A percentile compares a stretch with the other conserved stretches of the same genome.
Conservation (phyloP, 1,140 invertebrate genomes). For the Drosophila prosaltans region DNA sequence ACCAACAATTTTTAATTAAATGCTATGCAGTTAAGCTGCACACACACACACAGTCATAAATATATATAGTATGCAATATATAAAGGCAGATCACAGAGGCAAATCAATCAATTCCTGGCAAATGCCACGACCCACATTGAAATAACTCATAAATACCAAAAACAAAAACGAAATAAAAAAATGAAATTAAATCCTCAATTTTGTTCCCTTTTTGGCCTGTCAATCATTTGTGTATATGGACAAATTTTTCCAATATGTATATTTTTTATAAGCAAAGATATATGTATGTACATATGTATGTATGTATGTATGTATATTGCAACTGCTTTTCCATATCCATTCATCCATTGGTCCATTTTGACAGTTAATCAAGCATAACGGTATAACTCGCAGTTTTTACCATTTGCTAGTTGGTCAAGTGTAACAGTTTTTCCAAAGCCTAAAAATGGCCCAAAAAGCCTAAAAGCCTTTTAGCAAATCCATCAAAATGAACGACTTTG, state of each 20-base stretch:
- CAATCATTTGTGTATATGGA: slow-evolving; percentile 5
- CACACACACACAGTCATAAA: background rate
- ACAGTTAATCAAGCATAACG: slow-evolving; percentile 16
- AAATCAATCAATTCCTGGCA: slow-evolving; percentile 17
- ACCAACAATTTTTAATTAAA: slow-evolving; percentile 16
- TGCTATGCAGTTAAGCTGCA: slow-evolving; percentile 12
- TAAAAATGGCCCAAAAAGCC: background rate
- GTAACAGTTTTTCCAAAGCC: slow-evolving; percentile 8
- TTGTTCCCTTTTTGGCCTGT: background rate
- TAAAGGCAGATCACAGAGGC: background rate
- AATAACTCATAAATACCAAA: slow-evolving; percentile 15
- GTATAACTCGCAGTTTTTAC: background rate
- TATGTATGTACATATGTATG: background rate
- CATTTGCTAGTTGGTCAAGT: slow-evolving; percentile 1
- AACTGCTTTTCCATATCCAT: background rate
- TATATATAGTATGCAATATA: background rate
- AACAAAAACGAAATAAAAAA: background rate
- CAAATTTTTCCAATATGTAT: background rate
- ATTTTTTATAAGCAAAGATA: background rate
- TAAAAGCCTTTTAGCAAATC: background rate
- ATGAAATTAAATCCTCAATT: background rate
- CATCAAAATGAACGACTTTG: background rate
- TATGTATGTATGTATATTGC: background rate
- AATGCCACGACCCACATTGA: slow-evolving; percentile 8
- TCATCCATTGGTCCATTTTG: slow-evolving; percentile 1